Base-by-base conservation (phyloP, 2,113 vertebrate species). In the Litocranius walleri region DNA sequence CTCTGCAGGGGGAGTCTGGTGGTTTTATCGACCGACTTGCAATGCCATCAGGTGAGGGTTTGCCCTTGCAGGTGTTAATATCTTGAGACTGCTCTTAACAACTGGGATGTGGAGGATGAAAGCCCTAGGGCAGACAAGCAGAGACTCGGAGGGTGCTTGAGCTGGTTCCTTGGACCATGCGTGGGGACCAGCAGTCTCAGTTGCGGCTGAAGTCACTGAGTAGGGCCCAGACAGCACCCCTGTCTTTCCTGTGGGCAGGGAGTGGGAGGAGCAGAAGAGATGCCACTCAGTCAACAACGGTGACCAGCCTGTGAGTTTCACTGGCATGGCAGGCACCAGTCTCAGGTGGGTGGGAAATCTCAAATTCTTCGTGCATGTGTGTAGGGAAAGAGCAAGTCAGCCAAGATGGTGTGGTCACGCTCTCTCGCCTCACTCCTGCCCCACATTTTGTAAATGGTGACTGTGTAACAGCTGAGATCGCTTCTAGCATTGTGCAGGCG, bases 221-320 rank as follows among this genome's bases (percentile, higher is more conserved):
- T 21, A 15, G n/a, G 56, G 33, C 19, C 12, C 25, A 10, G 84
- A 52, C 8, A 64, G 45, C 16, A 2, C 19, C 19, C 25, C 3
- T 9, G 9, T 17, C 12, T 11, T 30, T 56, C 16, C 59, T 40
- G 48, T 59, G 36, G 29, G 11, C 36, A n/a, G 40, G 33, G 19
- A 23, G 48, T 23, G 2, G 33, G 77, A 40, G 33, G 15, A 27
- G 84, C 43, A 50, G n/a, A 21, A 59, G 50, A 1, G 17, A 23
- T 50, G 30, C 17, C 1, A 14, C 9, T 9, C 27, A 48, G 56
- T 45, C 43, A 33, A 6, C 3, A 3, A 3, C 1, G 19, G 36
- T 33, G 56, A 85, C 6, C 2, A 21, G 6, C 3, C 16, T 1
- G 27, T n/a, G 87, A 89, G 16, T 78, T 88, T 95, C n/a, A 33